Evolutionary conservation across 2,113 vertebrate species (phyloP).

Genomic region (Dascyllus trimaculatus): DNA sequence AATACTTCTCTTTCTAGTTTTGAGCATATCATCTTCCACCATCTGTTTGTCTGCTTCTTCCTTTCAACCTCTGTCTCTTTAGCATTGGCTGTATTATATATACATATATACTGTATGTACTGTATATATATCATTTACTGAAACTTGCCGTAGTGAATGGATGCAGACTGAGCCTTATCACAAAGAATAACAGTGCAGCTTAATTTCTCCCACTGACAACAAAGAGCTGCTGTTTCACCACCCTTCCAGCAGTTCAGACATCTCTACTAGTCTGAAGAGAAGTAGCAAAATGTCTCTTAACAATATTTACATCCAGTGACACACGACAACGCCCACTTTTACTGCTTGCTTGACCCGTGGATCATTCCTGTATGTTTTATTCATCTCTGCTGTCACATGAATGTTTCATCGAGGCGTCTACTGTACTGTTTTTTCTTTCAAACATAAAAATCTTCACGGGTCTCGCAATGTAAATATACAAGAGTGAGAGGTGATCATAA

Average conservation of each 20-base stretch:
- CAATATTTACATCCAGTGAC: conserved; percentile 64
- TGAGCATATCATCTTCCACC: not conserved
- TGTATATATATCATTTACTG: conserved; percentile 52
- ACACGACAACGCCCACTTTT: conserved; percentile 53
- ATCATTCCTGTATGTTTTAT: conserved; percentile 69
- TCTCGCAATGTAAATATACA: conserved; percentile 41
- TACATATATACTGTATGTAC: conserved; percentile 22
- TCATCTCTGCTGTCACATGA: conserved; percentile 67
- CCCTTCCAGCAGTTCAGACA: conserved; percentile 9
- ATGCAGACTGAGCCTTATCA: conserved; percentile 56
- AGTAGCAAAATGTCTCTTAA: conserved; percentile 14
- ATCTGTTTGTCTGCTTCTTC: not conserved
- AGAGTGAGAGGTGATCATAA: conserved; percentile 46
- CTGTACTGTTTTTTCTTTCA: conserved; percentile 30
- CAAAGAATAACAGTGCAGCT: conserved; percentile 50
- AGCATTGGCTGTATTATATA: conserved; percentile 12
- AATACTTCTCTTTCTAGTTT: not conserved
- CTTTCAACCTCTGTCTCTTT: conserved; percentile 19
- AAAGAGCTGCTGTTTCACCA: conserved; percentile 31
- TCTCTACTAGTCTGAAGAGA: conserved; percentile 18
- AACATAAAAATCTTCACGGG: conserved; percentile 7
- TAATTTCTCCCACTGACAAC: conserved; percentile 38
- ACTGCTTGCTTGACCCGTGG: conserved; percentile 64
- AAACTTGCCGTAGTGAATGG: conserved; percentile 48
- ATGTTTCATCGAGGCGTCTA: conserved; percentile 65